Evolutionary conservation across 2,797 vertebrate genomes (phyloP).

Genomic region (Manis javanica): DNA sequence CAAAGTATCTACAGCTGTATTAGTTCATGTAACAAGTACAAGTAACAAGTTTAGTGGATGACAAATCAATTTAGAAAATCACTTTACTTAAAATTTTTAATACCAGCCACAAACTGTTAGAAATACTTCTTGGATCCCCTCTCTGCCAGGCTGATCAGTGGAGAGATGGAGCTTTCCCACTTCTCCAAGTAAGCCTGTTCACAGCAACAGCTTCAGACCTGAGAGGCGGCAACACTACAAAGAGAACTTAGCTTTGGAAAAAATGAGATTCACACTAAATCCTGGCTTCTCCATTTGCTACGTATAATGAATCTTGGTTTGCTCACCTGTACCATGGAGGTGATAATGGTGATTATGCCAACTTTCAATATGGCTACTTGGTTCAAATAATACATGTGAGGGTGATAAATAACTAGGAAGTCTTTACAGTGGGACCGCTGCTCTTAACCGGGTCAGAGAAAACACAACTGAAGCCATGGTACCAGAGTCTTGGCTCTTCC

Average conservation of each 20-base stretch:
- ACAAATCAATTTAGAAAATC: background rate
- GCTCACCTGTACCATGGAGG: background rate
- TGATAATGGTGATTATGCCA: background rate
- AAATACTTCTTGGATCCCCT: background rate
- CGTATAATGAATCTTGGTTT: background rate
- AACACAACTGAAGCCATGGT: background rate
- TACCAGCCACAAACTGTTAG: background rate
- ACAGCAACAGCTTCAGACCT: background rate
- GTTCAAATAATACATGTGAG: background rate
- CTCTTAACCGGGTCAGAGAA: background rate
- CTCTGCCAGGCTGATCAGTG: background rate
- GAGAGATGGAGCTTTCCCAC: background rate
- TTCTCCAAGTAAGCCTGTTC: background rate
- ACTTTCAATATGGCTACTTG: background rate
- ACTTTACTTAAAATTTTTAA: background rate
- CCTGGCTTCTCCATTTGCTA: background rate
- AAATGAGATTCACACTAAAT: background rate
- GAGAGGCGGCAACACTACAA: background rate
- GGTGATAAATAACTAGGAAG: background rate
- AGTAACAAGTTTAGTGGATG: background rate
- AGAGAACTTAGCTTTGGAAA: background rate
- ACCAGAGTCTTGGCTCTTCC: background rate
- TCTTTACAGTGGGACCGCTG: background rate
- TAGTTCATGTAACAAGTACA: background rate
- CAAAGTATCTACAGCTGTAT: background rate